Percentiles rank a stretch among this genome's conserved stretches.
These are phyloP conservation scores for Notothenia rossii DNA, from an alignment of 2,113 vertebrate species.

Conservation along the genomic window DNA sequence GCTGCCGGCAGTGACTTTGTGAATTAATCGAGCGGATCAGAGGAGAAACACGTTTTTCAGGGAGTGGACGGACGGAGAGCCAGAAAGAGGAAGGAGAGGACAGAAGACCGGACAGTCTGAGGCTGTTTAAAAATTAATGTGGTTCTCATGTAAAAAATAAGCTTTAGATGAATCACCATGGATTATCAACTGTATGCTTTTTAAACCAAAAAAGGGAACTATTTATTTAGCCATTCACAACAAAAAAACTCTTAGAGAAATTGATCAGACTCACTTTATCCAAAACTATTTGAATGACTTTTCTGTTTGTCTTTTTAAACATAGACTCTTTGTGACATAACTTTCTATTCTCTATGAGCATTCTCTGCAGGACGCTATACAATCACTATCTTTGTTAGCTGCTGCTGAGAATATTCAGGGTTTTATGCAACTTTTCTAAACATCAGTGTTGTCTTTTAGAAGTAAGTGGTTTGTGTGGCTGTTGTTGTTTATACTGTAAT, in stretches of 20 bases:
- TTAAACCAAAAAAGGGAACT: conserved; percentile 65
- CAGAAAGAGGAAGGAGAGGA: conserved; percentile 67
- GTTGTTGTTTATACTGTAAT: conserved; percentile 40
- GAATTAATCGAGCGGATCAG: conserved; percentile 79
- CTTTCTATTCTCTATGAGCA: conserved; percentile 47
- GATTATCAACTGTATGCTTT: conserved; percentile 69
- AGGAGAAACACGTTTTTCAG: conserved; percentile 74
- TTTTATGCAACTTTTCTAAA: conserved; percentile 81
- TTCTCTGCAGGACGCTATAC: conserved; percentile 59
- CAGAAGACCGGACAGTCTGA: conserved; percentile 62
- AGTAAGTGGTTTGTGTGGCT: conserved; percentile 7
- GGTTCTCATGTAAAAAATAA: conserved; percentile 59
- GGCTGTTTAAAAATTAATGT: conserved; percentile 70
- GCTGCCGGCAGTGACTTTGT: conserved; percentile 81
- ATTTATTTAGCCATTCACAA: conserved; percentile 46
- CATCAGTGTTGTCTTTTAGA: conserved; percentile 39
- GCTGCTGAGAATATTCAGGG: conserved; percentile 76
- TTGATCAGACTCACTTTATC: conserved; percentile 53
- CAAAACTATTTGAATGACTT: conserved; percentile 42
- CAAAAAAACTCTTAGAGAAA: conserved; percentile 46
- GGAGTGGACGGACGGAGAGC: conserved; percentile 76
- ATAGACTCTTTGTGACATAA: conserved; percentile 54
- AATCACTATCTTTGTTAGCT: conserved; percentile 60
- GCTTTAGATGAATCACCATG: conserved; percentile 56
- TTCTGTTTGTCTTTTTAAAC: conserved; percentile 45